Base-by-base conservation (phyloP, 2,888 invertebrate genomes). In the Dicranocentrus wangi region DNA sequence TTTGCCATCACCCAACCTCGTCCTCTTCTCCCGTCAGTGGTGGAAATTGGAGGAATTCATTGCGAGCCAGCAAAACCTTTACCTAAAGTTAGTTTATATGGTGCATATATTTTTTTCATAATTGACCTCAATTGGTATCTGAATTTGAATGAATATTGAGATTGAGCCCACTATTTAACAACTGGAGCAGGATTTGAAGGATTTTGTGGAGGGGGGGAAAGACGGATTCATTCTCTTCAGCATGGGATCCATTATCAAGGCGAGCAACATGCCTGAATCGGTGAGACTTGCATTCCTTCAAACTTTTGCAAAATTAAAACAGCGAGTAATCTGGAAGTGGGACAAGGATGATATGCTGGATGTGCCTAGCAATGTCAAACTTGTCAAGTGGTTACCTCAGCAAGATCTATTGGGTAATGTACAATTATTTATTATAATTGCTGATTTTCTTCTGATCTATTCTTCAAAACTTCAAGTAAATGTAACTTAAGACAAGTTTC, bases 281-380 rank as follows among this genome's bases (percentile, higher is more conserved):
- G 91, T 90, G 81, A 88, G 89, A 25, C 87, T 90, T 17, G 90
- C 89, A 0, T 90, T 93, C 42, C 88, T 91, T 10, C 90, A 91
- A 66, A 91, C 90, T 2, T 91, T 93, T 68, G 88, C 90, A 1
- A 90, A 89, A 78, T 86, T 93, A 0, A 92, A 92, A 82, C 91
- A 93, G 82, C 91, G 90, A 1, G 91, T 93, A 0, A 87, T 93
- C 17, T 93, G 93, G 93, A 93, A 93, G 88, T 93, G 92, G 92
- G 93, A 93, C 83, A 88, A 89, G 61, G 92, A 91, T 0, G 90
- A 91, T 17, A 61, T 88, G 32, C 87, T 88, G 0, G 86, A 88
- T 39, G 13, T 87, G 2, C 90, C 90, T 0, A 86, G 87, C 90
- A 82, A 82, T 63, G 79, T 82, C 1, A 82, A 79, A 43, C 32